Conservation (phyloP, 2,797 vertebrate species). For the Balearica regulorum region DNA sequence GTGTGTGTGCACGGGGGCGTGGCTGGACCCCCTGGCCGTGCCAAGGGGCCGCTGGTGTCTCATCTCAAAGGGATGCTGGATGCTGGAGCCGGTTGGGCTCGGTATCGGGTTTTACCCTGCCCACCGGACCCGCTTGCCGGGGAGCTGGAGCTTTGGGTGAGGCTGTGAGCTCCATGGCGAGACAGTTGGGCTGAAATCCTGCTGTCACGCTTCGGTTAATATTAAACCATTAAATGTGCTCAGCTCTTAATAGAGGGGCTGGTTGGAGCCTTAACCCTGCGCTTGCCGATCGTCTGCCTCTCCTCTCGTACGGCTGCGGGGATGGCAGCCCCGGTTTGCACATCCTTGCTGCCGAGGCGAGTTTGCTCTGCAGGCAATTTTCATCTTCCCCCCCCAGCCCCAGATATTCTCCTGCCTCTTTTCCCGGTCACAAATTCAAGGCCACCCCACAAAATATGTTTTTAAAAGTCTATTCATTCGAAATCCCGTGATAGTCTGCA, state of each 20-base stretch:
- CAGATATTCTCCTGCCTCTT: background rate
- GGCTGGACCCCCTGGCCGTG: rapidly evolving
- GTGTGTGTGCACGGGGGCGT: rapidly evolving
- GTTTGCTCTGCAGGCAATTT: background rate
- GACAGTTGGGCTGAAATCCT: conserved; percentile 28
- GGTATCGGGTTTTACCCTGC: background rate
- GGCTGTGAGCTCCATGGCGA: background rate
- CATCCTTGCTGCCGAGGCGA: rapidly evolving
- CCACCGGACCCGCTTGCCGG: rapidly evolving
- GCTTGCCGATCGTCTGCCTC: background rate
- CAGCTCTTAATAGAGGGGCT: background rate
- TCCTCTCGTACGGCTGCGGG: background rate
- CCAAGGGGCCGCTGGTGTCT: background rate
- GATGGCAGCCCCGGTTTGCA: background rate
- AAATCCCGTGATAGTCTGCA: background rate
- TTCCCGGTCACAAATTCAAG: background rate
- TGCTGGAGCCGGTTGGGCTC: background rate
- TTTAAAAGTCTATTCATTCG: background rate
- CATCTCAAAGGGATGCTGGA: background rate
- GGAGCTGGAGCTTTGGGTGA: background rate
- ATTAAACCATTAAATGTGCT: conserved; percentile 54
- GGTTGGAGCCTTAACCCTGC: conserved; percentile 33
- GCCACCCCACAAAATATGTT: background rate
- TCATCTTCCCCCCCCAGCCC: rapidly evolving
- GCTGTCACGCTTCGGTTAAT: conserved; percentile 37